Percentiles rank a stretch among this genome's conserved stretches.
Evolutionary conservation across 2,888 invertebrate genomes (phyloP).

Genomic region (Lithodes maja): DNA sequence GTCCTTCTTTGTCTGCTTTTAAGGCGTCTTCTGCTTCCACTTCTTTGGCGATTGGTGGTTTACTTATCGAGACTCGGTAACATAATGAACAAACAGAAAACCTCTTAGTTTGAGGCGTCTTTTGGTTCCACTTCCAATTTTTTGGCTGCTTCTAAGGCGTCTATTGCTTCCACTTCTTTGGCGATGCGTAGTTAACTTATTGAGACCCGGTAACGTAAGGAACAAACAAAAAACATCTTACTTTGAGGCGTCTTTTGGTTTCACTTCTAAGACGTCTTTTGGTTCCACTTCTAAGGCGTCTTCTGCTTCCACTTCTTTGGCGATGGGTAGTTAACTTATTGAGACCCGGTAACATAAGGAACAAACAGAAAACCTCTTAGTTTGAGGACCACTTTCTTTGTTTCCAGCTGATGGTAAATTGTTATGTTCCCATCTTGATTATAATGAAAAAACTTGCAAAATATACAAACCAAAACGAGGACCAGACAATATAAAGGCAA

Average conservation of each 20-base stretch:
- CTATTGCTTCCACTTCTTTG: constrained; percentile 8
- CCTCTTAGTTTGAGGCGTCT: background rate
- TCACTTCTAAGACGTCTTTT: background rate
- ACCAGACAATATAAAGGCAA: too few relatives aligned
- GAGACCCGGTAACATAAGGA: background rate
- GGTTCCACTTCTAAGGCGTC: background rate
- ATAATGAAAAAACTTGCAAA: too few relatives aligned
- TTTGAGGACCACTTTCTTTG: background rate
- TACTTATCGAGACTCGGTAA: background rate
- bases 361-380: background rate
- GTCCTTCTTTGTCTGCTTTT: background rate
- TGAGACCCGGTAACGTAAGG: background rate
- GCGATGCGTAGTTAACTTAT: background rate
- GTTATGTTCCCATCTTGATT: too few relatives aligned
- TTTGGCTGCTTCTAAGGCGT: background rate
- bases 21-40: background rate
- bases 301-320: constrained; percentile 9
- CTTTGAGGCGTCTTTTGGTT: background rate
- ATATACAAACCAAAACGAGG: too few relatives aligned
- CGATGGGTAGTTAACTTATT: background rate
- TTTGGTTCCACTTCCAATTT: background rate
- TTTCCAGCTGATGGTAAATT: too few relatives aligned
- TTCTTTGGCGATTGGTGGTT: background rate
- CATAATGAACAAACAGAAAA: background rate
- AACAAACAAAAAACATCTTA: background rate